Conservation (phyloP, 2,888 invertebrate genomes). For the Dexiosoma caninum region DNA sequence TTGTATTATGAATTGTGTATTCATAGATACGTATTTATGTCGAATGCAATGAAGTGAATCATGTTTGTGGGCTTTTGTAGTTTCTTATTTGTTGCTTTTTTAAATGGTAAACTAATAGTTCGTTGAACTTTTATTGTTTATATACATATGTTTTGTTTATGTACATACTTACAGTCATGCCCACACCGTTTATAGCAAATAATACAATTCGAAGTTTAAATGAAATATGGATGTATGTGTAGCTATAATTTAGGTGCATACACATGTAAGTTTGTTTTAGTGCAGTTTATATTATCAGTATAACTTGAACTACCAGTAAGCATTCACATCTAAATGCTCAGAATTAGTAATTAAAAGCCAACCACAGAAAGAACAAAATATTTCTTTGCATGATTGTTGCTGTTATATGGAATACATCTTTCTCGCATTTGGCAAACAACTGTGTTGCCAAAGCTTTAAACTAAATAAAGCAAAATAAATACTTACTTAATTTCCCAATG, state of each 20-base stretch:
- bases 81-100: constrained; percentile 3
- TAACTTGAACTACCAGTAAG: background rate
- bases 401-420: too few species aligned
- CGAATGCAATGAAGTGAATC: constrained; percentile 43
- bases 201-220: background rate
- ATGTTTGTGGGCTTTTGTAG: constrained; percentile 17
- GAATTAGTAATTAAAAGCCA: too few species aligned
- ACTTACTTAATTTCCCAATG: too few species aligned
- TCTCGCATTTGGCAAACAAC: too few species aligned
- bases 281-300: background rate
- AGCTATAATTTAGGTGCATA: too few species aligned
- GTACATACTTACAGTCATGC: too few species aligned
- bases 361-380: too few species aligned
- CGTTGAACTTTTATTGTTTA: constrained; percentile 24
- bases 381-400: too few species aligned
- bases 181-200: background rate
- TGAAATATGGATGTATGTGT: background rate
- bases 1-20: background rate
- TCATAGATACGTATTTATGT: background rate
- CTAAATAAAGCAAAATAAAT: too few species aligned
- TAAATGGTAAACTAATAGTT: constrained; percentile 9
- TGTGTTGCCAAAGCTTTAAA: too few species aligned
- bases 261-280: background rate
- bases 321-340: background rate
- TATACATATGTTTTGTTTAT: background rate